These are phyloP conservation scores for Bombus soroeensis DNA, from an alignment of 1,140 invertebrate genomes.

Conservation along the genomic window DNA sequence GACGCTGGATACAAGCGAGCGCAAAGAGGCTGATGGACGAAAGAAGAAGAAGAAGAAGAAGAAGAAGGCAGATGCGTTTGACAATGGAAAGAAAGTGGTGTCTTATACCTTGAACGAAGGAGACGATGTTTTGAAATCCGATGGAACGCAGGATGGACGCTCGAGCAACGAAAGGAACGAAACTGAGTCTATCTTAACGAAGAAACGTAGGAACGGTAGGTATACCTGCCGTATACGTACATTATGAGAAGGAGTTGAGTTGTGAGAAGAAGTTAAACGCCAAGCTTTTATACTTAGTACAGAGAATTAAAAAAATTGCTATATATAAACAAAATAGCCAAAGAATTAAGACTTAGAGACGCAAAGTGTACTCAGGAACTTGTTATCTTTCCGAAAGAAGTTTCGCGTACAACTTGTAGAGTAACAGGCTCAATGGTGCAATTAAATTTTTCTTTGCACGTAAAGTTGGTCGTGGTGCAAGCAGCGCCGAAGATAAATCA, in stretches of 20 bases:
- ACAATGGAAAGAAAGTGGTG: neutral
- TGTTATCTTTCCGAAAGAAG: too few relatives aligned
- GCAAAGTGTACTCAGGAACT: too few relatives aligned
- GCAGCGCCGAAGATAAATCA: slow-evolving; percentile 22
- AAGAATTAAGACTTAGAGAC: too few relatives aligned
- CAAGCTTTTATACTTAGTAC: too few relatives aligned
- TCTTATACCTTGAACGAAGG: slow-evolving; percentile 32
- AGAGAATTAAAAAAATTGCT: too few relatives aligned
- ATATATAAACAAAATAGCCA: too few relatives aligned
- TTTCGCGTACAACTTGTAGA: too few relatives aligned
- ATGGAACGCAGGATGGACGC: slow-evolving; percentile 5
- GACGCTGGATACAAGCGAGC: slow-evolving; percentile 6
- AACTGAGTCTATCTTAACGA: slow-evolving; percentile 16
- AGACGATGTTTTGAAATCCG: slow-evolving; percentile 17
- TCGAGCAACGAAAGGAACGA: neutral
- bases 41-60: slow-evolving; percentile 34
- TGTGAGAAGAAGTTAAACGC: too few relatives aligned
- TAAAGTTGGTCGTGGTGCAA: neutral
- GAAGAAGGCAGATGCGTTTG: slow-evolving; percentile 31
- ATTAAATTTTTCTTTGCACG: slow-evolving; percentile 19
- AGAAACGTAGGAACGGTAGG: slow-evolving; percentile 19
- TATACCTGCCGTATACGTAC: neutral
- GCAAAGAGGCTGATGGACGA: neutral
- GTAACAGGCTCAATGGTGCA: neutral
- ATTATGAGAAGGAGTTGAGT: neutral